Base-by-base conservation (phyloP, 2,888 invertebrate species). In the Chrysolina haemoptera region DNA sequence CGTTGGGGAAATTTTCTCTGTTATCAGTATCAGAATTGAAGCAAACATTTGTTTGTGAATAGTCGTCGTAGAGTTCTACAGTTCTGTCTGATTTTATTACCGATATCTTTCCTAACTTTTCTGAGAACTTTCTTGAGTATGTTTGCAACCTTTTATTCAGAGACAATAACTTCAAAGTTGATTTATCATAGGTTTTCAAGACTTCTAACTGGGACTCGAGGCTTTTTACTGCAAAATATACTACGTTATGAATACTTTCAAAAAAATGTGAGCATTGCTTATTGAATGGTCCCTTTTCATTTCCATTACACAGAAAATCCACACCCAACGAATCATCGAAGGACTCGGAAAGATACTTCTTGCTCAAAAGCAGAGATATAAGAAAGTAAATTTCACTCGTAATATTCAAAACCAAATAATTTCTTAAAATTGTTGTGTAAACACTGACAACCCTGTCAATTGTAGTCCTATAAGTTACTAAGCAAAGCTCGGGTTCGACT, bases 1-100 rank as follows among this genome's bases (percentile, higher is more conserved):
- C 90, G 0, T 91, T 91, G 0, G 95, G 93, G 85, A 97, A 98
- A 84, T 96, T 95, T 48, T 93, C 92, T 1, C 92, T 89, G 68
- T 95, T 95, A 83, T 97, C 97, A 0, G 95, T 96, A 75, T 97
- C 97, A 1, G 92, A 90, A 85, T 95, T 95, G 85, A 96, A 97
- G 78, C 93, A 94, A 0, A 97, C 95, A 79, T 94, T 93, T 12
- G 90, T 79, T 46, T 79, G 78, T 0, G 66, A 20, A 18, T 55
- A 53, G 10, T 62, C 62, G n/a, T 75, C 74, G 8, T 41, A 41
- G 16, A 78, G 20, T 69, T 82, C 82, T 12, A 78, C 43, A 3
- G 77, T 41, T 43, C 78, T 76, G 40, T 84, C 84, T 12, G 62
- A 62, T 78, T 80, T 82, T 50, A 73, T 73, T 40, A 76, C 76